A percentile compares a stretch with the other conserved stretches of the same genome.
These are phyloP conservation scores for Choreutis nemorana DNA, from an alignment of 2,888 invertebrate species.

Conservation along the genomic window DNA sequence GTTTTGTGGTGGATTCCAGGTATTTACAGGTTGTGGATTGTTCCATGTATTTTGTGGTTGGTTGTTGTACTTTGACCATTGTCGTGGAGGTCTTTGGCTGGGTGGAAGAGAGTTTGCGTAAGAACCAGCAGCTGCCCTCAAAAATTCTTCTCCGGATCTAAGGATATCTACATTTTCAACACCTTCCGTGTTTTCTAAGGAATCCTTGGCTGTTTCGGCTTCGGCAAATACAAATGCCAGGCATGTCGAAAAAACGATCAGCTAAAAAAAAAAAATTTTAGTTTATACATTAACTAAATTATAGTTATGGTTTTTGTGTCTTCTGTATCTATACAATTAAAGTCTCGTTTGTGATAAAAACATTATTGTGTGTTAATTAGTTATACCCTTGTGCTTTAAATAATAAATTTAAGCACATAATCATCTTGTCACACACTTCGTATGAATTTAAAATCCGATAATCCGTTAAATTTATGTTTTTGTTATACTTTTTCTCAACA, in stretches of 20 bases:
- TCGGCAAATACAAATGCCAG: conserved; percentile 39
- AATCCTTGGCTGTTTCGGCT: conserved; percentile 16
- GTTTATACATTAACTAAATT: conserved; percentile 1
- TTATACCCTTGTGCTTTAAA: too few relatives aligned
- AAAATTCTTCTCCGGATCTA: conserved; percentile 19
- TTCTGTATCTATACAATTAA: too few relatives aligned
- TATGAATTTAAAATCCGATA: too few relatives aligned
- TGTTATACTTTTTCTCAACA: too few relatives aligned
- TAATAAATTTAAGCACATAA: too few relatives aligned
- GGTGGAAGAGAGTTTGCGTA: conserved; percentile 24
- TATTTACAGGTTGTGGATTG: conserved; percentile 14
- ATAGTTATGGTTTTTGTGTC: background rate
- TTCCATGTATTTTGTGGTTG: conserved; percentile 10
- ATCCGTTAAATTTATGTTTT: too few relatives aligned
- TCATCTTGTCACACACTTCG: too few relatives aligned
- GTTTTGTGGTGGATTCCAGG: conserved; percentile 14
- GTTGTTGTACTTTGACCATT: conserved; percentile 14
- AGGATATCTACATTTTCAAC: conserved; percentile 29
- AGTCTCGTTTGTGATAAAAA: too few relatives aligned
- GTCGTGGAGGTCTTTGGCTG: conserved; percentile 18
- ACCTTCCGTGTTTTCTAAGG: conserved; percentile 31
- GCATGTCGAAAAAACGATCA: conserved; percentile 29
- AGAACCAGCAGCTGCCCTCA: conserved; percentile 22
- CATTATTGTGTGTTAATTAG: too few relatives aligned
- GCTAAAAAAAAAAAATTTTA: conserved; percentile 22